These are phyloP conservation scores for Didymodactylos carnosus DNA, from an alignment of 2,888 invertebrate genomes.

Conservation along the genomic window DNA sequence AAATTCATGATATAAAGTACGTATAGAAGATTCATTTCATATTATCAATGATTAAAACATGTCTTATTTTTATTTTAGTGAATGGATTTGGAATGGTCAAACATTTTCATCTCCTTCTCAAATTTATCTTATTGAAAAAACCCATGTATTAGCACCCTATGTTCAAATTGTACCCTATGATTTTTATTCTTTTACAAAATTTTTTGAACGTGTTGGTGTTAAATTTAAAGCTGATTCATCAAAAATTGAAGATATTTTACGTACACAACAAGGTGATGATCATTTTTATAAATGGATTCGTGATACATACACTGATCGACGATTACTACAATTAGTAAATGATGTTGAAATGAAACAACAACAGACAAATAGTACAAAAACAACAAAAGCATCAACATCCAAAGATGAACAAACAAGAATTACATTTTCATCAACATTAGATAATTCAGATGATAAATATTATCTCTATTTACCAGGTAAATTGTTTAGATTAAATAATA, in stretches of 20 bases:
- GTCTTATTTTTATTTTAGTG: background rate
- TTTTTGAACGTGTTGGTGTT: constrained; percentile 13
- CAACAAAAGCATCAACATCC: too few relatives aligned
- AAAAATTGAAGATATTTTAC: background rate
- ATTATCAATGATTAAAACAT: background rate
- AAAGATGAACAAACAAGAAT: background rate
- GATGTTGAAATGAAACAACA: background rate
- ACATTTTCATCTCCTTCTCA: constrained; percentile 1
- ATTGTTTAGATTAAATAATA: background rate
- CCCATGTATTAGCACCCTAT: constrained; percentile 2
- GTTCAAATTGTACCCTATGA: constrained; percentile 9
- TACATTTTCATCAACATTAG: background rate
- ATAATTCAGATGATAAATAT: background rate
- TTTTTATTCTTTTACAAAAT: constrained; percentile 3
- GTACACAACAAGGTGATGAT: background rate
- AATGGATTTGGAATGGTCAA: constrained; percentile 13
- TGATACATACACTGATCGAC: background rate
- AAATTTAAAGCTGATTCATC: background rate
- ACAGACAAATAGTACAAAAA: background rate
- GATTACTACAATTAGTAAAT: background rate
- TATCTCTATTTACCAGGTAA: background rate
- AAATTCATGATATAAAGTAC: background rate
- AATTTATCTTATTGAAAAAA: constrained; percentile 9
- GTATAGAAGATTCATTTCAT: background rate
- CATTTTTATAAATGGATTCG: background rate